Conservation (phyloP, 2,113 vertebrate genomes). For the cat (Felis catus) region DNA sequence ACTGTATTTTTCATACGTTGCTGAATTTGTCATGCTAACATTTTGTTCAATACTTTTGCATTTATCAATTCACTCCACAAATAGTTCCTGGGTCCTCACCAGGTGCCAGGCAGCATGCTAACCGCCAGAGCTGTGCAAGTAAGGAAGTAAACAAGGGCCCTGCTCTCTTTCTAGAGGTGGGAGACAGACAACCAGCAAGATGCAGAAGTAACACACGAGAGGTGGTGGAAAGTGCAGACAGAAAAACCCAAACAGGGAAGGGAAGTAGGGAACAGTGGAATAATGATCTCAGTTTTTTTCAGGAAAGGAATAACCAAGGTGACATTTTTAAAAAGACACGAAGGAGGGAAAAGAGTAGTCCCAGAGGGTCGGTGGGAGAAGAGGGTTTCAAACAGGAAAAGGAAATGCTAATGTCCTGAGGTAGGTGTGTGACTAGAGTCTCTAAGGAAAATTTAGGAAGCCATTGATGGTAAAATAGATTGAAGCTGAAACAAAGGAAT, state of each 20-base stretch:
- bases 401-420: background rate
- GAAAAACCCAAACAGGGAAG: background rate
- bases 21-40: slow-evolving; percentile 20
- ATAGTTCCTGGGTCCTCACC: background rate
- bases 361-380: background rate
- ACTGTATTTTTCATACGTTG: background rate
- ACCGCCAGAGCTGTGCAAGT: background rate
- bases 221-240: background rate
- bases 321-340: background rate
- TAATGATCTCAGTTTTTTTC: background rate
- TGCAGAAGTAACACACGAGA: background rate
- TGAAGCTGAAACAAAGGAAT: background rate
- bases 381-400: background rate
- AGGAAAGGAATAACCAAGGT: background rate
- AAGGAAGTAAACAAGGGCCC: background rate
- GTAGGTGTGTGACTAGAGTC: background rate
- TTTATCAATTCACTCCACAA: background rate
- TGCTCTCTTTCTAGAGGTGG: background rate
- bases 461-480: background rate
- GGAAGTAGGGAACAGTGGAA: background rate
- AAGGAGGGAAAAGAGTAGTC: background rate
- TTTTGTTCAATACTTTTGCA: slow-evolving; percentile 22
- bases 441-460: background rate
- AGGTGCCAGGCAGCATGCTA: background rate
- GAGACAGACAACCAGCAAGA: background rate